phyloP scores from a whole-genome alignment of 2,888 invertebrate genomes.

The Resseliella maxima region DNA sequence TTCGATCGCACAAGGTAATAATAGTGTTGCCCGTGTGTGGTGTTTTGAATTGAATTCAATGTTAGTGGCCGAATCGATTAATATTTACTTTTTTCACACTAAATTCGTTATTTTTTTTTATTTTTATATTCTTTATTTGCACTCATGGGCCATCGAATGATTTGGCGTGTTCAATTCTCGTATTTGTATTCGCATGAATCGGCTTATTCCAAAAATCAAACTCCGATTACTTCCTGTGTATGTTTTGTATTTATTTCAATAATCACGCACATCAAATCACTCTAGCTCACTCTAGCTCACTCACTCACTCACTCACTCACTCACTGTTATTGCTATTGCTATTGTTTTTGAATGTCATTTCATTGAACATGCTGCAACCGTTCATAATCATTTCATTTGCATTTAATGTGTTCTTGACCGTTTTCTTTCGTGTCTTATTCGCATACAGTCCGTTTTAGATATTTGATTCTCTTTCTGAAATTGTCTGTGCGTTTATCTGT shows the following conservation, averaged over 20 bases:
- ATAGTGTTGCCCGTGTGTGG: too few relatives aligned
- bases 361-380: background rate
- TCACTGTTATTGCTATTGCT: background rate
- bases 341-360: background rate
- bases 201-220: too few relatives aligned
- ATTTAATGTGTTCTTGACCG: background rate
- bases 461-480: background rate
- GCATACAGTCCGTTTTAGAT: background rate
- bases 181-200: too few relatives aligned
- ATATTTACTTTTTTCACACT: too few relatives aligned
- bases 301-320: too few relatives aligned
- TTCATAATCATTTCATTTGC: background rate
- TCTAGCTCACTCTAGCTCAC: background rate
- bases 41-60: too few relatives aligned
- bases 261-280: conserved; percentile 1
- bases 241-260: background rate
- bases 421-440: background rate
- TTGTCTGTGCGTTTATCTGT: background rate
- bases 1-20: too few relatives aligned
- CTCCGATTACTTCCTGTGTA: background rate
- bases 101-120: too few relatives aligned
- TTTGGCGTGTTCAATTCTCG: too few relatives aligned
- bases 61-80: too few relatives aligned
- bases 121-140: too few relatives aligned
- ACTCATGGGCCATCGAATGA: too few relatives aligned